Base-by-base conservation (phyloP, 2,797 vertebrate species). In the Phoeniculus purpureus region DNA sequence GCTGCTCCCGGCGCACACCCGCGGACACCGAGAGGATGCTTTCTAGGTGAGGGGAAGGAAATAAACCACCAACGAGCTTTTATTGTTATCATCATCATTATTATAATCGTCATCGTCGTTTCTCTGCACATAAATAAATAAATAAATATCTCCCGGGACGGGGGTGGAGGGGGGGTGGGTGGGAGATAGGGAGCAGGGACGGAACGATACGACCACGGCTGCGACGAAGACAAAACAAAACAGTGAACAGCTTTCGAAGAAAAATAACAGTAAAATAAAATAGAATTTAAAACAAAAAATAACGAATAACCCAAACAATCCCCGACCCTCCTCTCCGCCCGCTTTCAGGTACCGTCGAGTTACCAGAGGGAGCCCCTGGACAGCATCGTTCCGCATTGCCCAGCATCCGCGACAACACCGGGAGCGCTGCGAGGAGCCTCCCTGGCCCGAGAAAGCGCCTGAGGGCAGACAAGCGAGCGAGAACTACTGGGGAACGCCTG, bases 81-180 rank as follows among this genome's bases (percentile, higher is more conserved):
- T 96, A 96, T 95, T 93, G 31, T 88, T n/a, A 56, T 29, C 31
- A 19, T 45, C 58, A 48, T 84, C 62, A 59, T 93, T 84, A 34
- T 96, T 71, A 81, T 68, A 51, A 83, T 74, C 29, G 51, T 61
- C 87, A 85, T 65, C 55, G 34, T 34, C 17, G 8, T 89, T 97
- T 96, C 92, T 94, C 92, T 92, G 92, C 98, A 97, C 97, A 99
- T 99, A 98, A 99, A 99, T 99, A 99, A 99, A 99, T 99, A 99
- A 99, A 99, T 99, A 99, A 98, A 98, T 98, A 98, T 98, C 96
- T 98, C 98, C 97, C 97, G 96, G 94, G 94, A 97, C 17, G 93
- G 97, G 17, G 20, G n/a, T n/a, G n/a, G n/a, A n/a, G n/a, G 34
- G 12, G 96, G 95, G 94, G 97, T 34, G 27, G 43, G 15, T 43